A percentile compares a stretch with the other conserved stretches of the same genome.
Conservation (phyloP, 1,140 invertebrate genomes). For the Saxidomus purpurata region DNA sequence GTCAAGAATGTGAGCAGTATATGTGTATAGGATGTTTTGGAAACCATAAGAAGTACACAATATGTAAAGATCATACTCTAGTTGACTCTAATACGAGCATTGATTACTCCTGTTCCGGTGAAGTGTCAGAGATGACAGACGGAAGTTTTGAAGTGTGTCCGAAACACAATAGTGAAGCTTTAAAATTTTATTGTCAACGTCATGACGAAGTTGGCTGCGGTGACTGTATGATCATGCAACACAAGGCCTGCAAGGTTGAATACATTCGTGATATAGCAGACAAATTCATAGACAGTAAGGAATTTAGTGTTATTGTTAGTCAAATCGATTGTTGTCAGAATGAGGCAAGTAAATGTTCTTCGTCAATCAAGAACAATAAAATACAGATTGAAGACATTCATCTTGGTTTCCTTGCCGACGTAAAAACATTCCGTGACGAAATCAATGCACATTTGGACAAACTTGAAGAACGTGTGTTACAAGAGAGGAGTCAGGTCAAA, state of each 20-base stretch:
- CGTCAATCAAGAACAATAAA: neutral
- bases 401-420: neutral
- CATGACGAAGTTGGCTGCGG: constrained; percentile 25
- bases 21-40: neutral
- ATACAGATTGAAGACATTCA: neutral
- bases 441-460: neutral
- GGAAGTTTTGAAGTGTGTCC: neutral
- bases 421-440: neutral
- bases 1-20: neutral
- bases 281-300: neutral
- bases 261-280: neutral
- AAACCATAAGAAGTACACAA: neutral
- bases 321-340: neutral
- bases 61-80: neutral
- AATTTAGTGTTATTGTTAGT: neutral
- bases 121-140: neutral
- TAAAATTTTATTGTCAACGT: constrained; percentile 1
- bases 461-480: neutral
- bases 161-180: neutral
- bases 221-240: constrained; percentile 4
- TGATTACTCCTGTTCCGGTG: too few species aligned
- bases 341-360: neutral
- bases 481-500: neutral
- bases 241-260: neutral
- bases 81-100: neutral